phyloP scores from a whole-genome alignment of 2,888 invertebrate species.

The Xestia xanthographa region DNA sequence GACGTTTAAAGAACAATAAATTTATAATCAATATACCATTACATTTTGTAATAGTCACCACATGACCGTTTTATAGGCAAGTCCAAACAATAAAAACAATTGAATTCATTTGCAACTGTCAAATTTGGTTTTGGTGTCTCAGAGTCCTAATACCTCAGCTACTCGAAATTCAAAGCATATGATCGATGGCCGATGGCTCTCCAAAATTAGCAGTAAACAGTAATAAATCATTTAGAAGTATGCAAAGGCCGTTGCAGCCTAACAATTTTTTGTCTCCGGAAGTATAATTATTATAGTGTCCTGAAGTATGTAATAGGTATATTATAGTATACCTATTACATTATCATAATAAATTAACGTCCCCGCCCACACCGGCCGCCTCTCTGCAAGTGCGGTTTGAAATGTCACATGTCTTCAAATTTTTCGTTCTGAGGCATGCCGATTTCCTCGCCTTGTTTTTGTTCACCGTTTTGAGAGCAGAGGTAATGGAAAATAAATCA shows the following conservation, averaged over 20 bases:
- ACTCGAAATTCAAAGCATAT: background rate
- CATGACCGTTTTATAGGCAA: background rate
- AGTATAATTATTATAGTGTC: too few species aligned
- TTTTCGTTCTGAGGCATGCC: background rate
- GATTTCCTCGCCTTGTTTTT: background rate
- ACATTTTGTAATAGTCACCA: background rate
- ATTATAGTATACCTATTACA: background rate
- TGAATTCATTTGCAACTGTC: conserved; percentile 3
- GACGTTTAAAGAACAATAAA: background rate
- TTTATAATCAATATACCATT: background rate
- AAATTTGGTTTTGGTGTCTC: background rate
- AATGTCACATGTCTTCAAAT: background rate
- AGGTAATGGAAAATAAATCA: background rate
- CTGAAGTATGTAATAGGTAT: too few species aligned
- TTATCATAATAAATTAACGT: background rate
- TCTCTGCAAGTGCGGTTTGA: background rate
- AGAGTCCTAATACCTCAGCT: background rate
- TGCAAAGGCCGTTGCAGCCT: background rate
- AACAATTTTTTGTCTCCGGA: too few species aligned
- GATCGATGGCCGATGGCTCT: background rate
- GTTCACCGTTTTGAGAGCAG: background rate
- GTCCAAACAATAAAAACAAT: conserved; percentile 9
- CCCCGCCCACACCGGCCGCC: background rate
- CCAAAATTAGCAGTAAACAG: background rate
- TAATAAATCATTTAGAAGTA: background rate